Percentiles rank a stretch among this genome's conserved stretches.
Conservation (phyloP, 2,797 vertebrate species). For the Hypotaenidia okinawae region DNA sequence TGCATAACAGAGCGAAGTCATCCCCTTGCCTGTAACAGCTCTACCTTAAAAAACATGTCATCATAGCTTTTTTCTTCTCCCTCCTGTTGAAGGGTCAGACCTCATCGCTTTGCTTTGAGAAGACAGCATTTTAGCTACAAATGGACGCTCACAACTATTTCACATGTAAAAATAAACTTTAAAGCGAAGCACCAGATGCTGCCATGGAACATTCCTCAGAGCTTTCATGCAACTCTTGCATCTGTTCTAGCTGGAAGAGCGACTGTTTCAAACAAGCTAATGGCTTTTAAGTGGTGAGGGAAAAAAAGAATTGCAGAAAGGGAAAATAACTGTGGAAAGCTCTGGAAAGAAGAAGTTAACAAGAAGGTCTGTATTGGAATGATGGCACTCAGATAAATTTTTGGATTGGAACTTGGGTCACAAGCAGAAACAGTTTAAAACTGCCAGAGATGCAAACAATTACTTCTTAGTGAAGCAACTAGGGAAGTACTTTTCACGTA, state of each 20-base stretch:
- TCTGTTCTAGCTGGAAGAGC: constrained; percentile 23
- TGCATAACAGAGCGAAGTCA: not conserved
- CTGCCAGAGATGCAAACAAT: not conserved
- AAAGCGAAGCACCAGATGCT: constrained; percentile 43
- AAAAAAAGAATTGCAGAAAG: not conserved
- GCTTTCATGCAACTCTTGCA: not conserved
- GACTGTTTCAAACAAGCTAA: not conserved
- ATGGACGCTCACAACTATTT: not conserved
- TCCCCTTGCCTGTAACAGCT: not conserved
- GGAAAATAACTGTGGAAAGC: not conserved
- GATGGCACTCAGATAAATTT: not conserved
- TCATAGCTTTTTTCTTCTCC: not conserved
- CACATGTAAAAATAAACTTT: constrained; percentile 44
- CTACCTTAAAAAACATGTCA: not conserved
- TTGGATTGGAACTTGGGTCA: not conserved
- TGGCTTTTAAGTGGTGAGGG: not conserved
- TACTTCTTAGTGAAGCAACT: not conserved
- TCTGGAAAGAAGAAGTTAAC: not conserved
- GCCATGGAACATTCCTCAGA: not conserved
- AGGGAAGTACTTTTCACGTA: not conserved
- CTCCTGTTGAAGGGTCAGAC: not conserved
- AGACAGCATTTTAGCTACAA: constrained; percentile 15
- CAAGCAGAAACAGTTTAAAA: not conserved
- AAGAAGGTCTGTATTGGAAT: not conserved
- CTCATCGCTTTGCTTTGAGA: not conserved